Evolutionary conservation across 2,113 vertebrate genomes (phyloP), one percentile per base, ranked within the genome.

Genomic region (Vulpes ferrilata): DNA sequence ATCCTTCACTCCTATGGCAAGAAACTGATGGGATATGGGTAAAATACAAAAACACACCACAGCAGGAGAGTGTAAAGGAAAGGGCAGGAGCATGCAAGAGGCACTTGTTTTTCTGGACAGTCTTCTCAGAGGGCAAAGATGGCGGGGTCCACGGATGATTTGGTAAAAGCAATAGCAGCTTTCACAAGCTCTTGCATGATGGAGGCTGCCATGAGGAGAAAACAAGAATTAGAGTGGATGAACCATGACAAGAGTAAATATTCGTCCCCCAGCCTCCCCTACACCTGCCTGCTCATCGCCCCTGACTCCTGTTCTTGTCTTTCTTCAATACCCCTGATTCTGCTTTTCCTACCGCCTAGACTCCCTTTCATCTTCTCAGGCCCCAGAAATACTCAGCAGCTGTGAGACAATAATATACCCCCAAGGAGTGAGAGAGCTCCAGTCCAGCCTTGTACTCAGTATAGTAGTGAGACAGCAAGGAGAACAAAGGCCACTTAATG

Each of bases 161-260:
- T 96, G 71, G 94, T n/a, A 0, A 98, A 65, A 25, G 4, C 10
- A 43, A 84, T 93, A 5, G 88, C 98, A 53, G 94, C 78, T 35
- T 67, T 86, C 48, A 97, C 60, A 32, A 96, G 83, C 11, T 27
- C 67, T 0, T 30, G 23, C 25, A 86, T 13, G n/a, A 10, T 0
- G 1, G 83, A n/a, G 35, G 51, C 98, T 98, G 48, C 19, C 10
- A 74, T 2, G 15, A 71, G 4, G 30, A 27, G n/a, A 48, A 79
- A 51, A 82, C 3, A 48, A 62, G 55, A 57, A 16, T 59, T 11
- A 79, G 71, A 23, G 5, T 10, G 22, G 17, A 67, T 48, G 9
- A 22, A 35, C 23, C 51, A 67, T 4, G 0, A 7, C 11, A 2
- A 19, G 3, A 48, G 5, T 5, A 2, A 17, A 15, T 1, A 0